Evolutionary conservation across 2,888 invertebrate genomes (phyloP).

Genomic region (Cheilosia vernalis): DNA sequence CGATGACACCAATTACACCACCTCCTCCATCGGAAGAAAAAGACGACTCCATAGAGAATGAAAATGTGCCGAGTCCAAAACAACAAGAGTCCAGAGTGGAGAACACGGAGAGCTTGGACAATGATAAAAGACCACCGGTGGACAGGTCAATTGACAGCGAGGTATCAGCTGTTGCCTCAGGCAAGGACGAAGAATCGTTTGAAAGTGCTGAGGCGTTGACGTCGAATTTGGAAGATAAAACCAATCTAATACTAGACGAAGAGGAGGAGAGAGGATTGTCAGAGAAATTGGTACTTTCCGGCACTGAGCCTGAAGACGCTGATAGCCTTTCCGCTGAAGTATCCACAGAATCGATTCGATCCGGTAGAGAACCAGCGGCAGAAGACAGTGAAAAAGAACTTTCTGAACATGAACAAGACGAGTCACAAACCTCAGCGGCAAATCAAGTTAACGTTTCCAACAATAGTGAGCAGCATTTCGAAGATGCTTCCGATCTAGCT

Average conservation of each 20-base stretch:
- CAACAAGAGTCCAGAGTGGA: not conserved
- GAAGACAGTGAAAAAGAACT: not conserved
- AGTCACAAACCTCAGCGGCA: conserved; percentile 3
- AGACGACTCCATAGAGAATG: not conserved
- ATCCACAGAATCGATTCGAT: not conserved
- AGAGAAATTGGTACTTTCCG: not conserved
- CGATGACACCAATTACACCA: not conserved
- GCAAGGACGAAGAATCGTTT: conserved; percentile 20
- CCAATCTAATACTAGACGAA: not conserved
- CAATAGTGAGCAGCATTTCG: conserved; percentile 42
- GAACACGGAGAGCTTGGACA: not conserved
- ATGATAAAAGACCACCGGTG: not conserved
- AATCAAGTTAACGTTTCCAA: conserved; percentile 46
- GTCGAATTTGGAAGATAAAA: not conserved
- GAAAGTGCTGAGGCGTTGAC: conserved; percentile 10
- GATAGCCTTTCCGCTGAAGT: not conserved
- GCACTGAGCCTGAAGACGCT: not conserved
- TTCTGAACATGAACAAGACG: not conserved
- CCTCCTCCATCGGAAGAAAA: conserved; percentile 8
- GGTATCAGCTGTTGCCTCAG: not conserved
- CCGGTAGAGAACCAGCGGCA: not conserved
- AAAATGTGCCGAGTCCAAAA: not conserved
- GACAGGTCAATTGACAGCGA: not conserved
- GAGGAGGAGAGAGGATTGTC: not conserved
- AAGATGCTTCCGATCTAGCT: conserved; percentile 45